Conservation (phyloP, 2,113 vertebrate species). For the Micromys minutus region DNA sequence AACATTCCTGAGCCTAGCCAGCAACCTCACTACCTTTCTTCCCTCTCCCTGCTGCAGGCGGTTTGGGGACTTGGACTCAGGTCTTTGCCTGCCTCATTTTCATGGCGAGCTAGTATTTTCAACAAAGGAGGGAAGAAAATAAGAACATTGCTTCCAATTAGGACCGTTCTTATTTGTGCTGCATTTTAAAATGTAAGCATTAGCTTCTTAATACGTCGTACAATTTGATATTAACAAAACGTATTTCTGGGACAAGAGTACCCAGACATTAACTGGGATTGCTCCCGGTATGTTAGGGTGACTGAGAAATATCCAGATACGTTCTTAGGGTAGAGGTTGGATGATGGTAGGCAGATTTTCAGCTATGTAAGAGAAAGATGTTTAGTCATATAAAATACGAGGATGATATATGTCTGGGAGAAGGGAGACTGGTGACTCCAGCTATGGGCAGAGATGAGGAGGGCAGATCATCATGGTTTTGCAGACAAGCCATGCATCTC, state of each 20-base stretch:
- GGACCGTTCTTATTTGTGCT: background rate
- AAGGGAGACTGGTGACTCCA: background rate
- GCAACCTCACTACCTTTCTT: background rate
- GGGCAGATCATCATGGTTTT: background rate
- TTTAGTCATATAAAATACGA: background rate
- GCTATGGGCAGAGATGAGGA: background rate
- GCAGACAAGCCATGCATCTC: background rate
- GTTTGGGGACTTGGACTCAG: background rate
- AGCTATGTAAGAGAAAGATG: background rate
- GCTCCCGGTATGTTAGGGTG: background rate
- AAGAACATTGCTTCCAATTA: background rate
- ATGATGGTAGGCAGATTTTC: background rate
- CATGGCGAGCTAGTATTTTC: background rate
- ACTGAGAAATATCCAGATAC: background rate
- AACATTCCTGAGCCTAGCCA: background rate
- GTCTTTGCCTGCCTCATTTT: background rate
- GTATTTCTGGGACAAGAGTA: background rate
- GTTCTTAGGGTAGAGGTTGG: no score
- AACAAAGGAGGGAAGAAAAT: slow-evolving; percentile 22
- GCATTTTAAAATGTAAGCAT: slow-evolving; percentile 32
- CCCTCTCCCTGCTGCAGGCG: background rate
- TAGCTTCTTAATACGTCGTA: background rate
- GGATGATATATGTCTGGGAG: background rate
- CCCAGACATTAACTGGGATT: background rate
- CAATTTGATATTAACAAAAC: slow-evolving; percentile 39